Evolutionary conservation across 2,113 vertebrate species (phyloP), one percentile per base, ranked within the genome.

Genomic region (Penelope pileata): DNA sequence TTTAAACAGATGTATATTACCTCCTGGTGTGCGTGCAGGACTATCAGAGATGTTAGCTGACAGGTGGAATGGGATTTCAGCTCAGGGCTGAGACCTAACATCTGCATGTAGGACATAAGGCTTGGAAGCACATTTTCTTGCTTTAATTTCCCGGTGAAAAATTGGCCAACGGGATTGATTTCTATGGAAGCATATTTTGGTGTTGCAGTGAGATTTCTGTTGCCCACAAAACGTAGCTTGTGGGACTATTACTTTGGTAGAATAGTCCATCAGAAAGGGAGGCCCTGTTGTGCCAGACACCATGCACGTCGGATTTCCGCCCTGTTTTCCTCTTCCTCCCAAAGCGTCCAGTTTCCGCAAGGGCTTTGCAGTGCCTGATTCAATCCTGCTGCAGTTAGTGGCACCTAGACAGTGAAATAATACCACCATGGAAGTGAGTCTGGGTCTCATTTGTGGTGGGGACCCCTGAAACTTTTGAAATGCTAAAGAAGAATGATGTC

Each of bases 61-160:
- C 16, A 19, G 56, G 21, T n/a, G 68, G 38, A 53, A 56, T 58
- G 81, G 22, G 60, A 75, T n/a, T 13, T 73, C 23, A 23, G 16
- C 62, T 75, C 67, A 5, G 60, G 43, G 59, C n/a, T 64, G 90
- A 74, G 77, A 36, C 43, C 10, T 26, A 29, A 0, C 23, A 27
- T 47, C 36, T 68, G 15, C 16, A 23, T 4, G 4, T 13, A 54
- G 29, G 27, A 76, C 45, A 12, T 32, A 40, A 10, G 38, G 34
- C n/a, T 88, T 59, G 59, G 38, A 75, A 86, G 43, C 32, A 59
- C 30, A 5, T 84, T 89, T 91, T 51, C 8, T 84, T 92, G 66
- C 74, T 81, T 94, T 67, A 69, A 94, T 85, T 85, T 85, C 67
- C 53, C 53, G 29, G 34, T 73, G 72, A 87, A 74, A 80, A 83